Base-by-base conservation (phyloP, 1,140 invertebrate species). In the Micrasema longulum region DNA sequence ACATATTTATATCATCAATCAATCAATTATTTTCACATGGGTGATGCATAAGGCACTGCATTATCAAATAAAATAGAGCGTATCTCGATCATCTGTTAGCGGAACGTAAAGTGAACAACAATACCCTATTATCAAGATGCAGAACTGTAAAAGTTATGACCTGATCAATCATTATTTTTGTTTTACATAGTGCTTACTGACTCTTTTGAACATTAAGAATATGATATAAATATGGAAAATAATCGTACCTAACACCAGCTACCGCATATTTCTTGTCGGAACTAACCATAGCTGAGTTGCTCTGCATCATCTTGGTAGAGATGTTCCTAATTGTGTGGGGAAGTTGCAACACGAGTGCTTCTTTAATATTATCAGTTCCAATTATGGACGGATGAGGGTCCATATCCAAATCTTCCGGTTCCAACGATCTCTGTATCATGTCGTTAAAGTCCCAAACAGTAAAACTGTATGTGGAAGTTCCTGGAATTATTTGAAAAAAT, bases 271-370 rank as follows among this genome's bases (percentile, higher is more conserved):
- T 92, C 78, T 95, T 92, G 45, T 92, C 91, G 47, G 93, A 93
- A 74, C 95, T 97, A 57, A 99, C 87, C 84, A 97, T 95, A 36
- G 97, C 91, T 0, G 95, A 95, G 80, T 96, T 97, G 0, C 95
- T 96, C 69, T 89, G 89, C 76, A 96, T 89, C 83, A 95, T 91
- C 79, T 91, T 94, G 0, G 94, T 96, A 7, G 93, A 95, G 60
- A 98, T 98, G 79, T 98, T 98, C 52, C 96, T 85, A 2, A 96
- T 93, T 0, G 95, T 95, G 75, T 96, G 93, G 0, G 96, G 96
- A 18, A 98, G 82, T 36, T 88, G 87, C 11, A 98, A 80, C 7
- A 92, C 89, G 71, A 92, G 87, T 3, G 90, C 89, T 74, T 88
- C 84, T 16, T 78, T 74, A 7, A 74, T 70, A 9, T 80, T 75